These are phyloP conservation scores for Apodemus sylvaticus DNA, from an alignment of 2,113 vertebrate genomes.

Conservation along the genomic window DNA sequence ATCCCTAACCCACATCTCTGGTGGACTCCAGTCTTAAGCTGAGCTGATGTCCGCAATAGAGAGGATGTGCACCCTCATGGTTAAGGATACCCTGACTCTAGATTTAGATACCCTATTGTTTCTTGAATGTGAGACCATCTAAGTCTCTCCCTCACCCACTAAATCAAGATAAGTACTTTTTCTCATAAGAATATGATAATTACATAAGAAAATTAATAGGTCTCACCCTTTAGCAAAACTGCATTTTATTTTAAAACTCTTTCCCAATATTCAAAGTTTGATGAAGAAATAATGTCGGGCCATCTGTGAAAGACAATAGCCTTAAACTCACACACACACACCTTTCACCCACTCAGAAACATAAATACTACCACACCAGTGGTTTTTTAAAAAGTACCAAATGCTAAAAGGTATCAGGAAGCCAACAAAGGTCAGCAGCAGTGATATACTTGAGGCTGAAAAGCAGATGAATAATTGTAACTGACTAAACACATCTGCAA, in stretches of 20 bases:
- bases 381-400: slow-evolving; percentile 47
- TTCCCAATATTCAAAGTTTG: slow-evolving; percentile 3
- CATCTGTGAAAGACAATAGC: neutral
- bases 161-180: slow-evolving; percentile 2
- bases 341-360: neutral
- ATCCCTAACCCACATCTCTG: neutral
- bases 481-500: slow-evolving; percentile 41
- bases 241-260: slow-evolving; percentile 32
- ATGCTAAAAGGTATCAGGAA: slow-evolving; percentile 25
- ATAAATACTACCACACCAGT: slow-evolving; percentile 13
- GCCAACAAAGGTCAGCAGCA: slow-evolving; percentile 32
- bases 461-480: slow-evolving; percentile 49
- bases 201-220: slow-evolving; percentile 36
- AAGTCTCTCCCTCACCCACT: slow-evolving; percentile 17
- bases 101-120: neutral
- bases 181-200: slow-evolving; percentile 25
- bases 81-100: neutral
- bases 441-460: slow-evolving; percentile 59
- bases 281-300: slow-evolving; percentile 41
- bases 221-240: slow-evolving; percentile 43
- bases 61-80: neutral
- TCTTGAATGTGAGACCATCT: neutral
- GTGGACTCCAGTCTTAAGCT: neutral
- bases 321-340: neutral
- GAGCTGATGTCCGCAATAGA: neutral